Base-by-base conservation (phyloP, 2,797 vertebrate genomes). In the Enteromius fasciolatus region DNA sequence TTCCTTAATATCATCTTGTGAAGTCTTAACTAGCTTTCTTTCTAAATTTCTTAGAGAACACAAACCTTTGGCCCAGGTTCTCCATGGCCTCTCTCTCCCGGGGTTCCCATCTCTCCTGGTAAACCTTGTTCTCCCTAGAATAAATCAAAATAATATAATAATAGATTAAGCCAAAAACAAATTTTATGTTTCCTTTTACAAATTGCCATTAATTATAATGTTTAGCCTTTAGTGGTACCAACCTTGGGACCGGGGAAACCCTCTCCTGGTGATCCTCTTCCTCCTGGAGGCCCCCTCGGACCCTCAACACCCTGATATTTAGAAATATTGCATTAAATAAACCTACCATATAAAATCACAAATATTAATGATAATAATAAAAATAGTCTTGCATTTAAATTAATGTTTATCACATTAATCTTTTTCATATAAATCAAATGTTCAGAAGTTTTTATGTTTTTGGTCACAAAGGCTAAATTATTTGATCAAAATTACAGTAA, bases 161-260 rank as follows among this genome's bases (percentile, higher is more conserved):
- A 0, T 39, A 57, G n/a, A 18, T 57, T 11, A 39, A 46, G 1
- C 76, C 6, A 57, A 8, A 31, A 50, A 41, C 9, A 63, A 11
- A 17, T 64, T 4, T 12, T 2, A 10, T 3, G 1, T 17, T 81
- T 72, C 8, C 18, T 17, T 20, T 41, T 4, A 54, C n/a, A 18
- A 39, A n/a, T 78, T 46, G 12, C 25, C 20, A 39, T 61, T 18
- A 57, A 69, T 68, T 31, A 12, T 11, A 18, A 28, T 28, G 6
- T 77, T 70, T 73, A 12, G 9, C 9, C 46, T 76, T 72, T 61
- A 25, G 12, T n/a, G n/a, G 50, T 28, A 91, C 92, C 87, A 89
- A 98, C 96, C 95, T 98, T 97, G 31, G 93, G 79, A 90, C 96
- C 97, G 83, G 94, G 91, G 78, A 97, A 87, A 70, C 97, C 96